Evolutionary conservation across 2,113 vertebrate species (phyloP).

Genomic region (Rhinolophus ferrumequinum): DNA sequence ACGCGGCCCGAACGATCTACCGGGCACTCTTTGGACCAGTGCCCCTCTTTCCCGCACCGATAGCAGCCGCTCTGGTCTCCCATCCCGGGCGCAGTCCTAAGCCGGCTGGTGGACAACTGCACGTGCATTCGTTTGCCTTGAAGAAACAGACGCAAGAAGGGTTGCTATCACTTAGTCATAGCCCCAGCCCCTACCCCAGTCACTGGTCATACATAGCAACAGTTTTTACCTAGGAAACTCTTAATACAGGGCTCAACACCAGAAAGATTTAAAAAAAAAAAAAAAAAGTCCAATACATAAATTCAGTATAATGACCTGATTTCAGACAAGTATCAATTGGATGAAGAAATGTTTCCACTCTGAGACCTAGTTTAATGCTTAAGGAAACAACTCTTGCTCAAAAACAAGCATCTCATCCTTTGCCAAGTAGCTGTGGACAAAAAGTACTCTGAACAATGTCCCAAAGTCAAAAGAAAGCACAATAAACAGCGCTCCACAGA

Average conservation of each 20-base stretch:
- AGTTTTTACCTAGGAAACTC: slow-evolving; percentile 52
- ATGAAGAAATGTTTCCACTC: slow-evolving; percentile 30
- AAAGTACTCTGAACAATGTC: neutral
- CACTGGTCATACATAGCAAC: slow-evolving; percentile 59
- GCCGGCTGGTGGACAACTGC: slow-evolving; percentile 99
- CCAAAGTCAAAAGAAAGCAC: slow-evolving; percentile 34
- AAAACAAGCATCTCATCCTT: slow-evolving; percentile 40
- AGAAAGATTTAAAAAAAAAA: too few species aligned
- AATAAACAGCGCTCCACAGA: neutral
- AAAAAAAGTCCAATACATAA: neutral
- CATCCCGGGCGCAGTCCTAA: slow-evolving; percentile 99
- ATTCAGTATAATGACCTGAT: slow-evolving; percentile 23
- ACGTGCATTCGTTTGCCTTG: slow-evolving; percentile 99
- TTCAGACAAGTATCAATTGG: slow-evolving; percentile 46
- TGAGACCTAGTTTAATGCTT: neutral
- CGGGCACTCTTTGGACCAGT: slow-evolving; percentile 99
- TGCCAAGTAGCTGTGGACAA: slow-evolving; percentile 21
- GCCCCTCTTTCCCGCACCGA: slow-evolving; percentile 99
- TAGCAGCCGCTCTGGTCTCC: slow-evolving; percentile 99
- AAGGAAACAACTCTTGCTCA: neutral
- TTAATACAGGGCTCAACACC: slow-evolving; percentile 25
- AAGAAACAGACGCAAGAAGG: slow-evolving; percentile 94
- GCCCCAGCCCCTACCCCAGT: slow-evolving; percentile 74
- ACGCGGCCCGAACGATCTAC: slow-evolving; percentile 94
- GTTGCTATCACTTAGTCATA: slow-evolving; percentile 82